These are phyloP conservation scores for Archips crataeganus DNA, from an alignment of 2,888 invertebrate genomes.

Conservation along the genomic window DNA sequence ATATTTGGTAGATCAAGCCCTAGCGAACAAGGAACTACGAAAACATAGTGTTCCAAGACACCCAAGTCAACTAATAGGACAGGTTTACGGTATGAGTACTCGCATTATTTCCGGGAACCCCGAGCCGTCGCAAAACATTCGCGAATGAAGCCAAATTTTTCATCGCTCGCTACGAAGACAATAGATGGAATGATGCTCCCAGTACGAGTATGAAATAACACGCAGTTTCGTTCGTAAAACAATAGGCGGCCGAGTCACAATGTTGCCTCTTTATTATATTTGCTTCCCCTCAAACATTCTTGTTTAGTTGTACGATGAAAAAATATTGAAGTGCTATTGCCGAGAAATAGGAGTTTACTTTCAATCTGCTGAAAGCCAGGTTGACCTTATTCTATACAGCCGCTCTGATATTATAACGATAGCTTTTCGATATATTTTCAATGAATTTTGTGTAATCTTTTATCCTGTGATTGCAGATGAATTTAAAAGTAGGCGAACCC, in stretches of 20 bases:
- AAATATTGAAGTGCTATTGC: constrained; percentile 48
- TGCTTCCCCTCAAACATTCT: constrained; percentile 35
- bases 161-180: constrained; percentile 69
- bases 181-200: constrained; percentile 66
- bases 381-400: constrained; percentile 60
- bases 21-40: background rate
- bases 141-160: constrained; percentile 63
- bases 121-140: constrained; percentile 55
- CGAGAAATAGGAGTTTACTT: constrained; percentile 56
- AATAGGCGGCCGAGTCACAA: constrained; percentile 46
- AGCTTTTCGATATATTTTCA: constrained; percentile 36
- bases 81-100: background rate
- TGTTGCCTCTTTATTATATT: constrained; percentile 45
- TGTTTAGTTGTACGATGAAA: constrained; percentile 41
- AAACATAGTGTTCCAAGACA: background rate
- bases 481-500: background rate
- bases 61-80: constrained; percentile 5
- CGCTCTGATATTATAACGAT: constrained; percentile 36
- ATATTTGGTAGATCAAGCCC: background rate
- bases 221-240: constrained; percentile 53
- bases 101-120: constrained; percentile 47
- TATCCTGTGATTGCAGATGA: background rate
- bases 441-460: constrained; percentile 18
- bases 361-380: constrained; percentile 64
- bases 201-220: constrained; percentile 64